These are phyloP conservation scores for Sterrhoptilus dennistouni DNA, from an alignment of 2,113 vertebrate species.

Conservation along the genomic window DNA sequence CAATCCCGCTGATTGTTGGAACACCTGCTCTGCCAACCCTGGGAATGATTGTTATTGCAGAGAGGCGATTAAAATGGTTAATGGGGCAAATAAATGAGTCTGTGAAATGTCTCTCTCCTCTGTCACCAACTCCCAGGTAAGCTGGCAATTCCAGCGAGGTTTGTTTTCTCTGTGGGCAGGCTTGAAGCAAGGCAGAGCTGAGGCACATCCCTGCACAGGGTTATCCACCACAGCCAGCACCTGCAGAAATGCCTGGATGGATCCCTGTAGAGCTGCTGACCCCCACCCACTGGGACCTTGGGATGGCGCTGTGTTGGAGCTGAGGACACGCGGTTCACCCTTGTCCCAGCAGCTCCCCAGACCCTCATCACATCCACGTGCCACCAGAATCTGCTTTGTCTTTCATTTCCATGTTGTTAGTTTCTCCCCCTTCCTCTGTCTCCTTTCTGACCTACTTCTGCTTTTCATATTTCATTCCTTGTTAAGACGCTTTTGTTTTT, in stretches of 20 bases:
- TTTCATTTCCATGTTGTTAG: neutral
- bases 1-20: neutral
- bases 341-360: neutral
- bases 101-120: neutral
- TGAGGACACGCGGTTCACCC: fast-evolving
- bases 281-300: fast-evolving
- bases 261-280: fast-evolving
- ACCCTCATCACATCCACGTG: fast-evolving
- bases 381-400: fast-evolving
- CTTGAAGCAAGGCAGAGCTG: neutral
- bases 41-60: neutral
- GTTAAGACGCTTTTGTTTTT: conserved; percentile 16
- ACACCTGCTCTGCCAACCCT: neutral
- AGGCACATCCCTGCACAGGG: neutral
- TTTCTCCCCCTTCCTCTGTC: neutral
- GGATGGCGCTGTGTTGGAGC: fast-evolving
- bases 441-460: neutral
- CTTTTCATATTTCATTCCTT: conserved; percentile 36
- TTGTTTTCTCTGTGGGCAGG: neutral
- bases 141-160: neutral
- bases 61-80: neutral
- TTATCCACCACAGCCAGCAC: neutral
- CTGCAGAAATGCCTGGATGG: neutral
- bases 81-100: conserved; percentile 1
- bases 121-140: neutral